These are phyloP conservation scores for Elysia crispata DNA, from an alignment of 2,888 invertebrate species.

Conservation along the genomic window DNA sequence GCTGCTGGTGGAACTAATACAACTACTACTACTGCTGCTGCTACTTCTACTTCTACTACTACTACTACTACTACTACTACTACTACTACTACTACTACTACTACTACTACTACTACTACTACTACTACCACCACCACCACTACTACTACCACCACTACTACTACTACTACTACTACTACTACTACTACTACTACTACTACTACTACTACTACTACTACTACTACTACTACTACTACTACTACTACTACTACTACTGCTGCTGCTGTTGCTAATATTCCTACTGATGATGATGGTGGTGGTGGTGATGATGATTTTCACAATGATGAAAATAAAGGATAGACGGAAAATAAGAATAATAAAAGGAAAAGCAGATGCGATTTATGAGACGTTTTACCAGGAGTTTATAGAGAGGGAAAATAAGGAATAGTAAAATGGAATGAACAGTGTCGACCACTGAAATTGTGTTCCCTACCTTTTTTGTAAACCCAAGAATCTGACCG, in stretches of 20 bases:
- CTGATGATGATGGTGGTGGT: too few species aligned
- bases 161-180: background rate
- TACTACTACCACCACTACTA: too few species aligned
- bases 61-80: background rate
- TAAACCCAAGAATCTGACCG: too few species aligned
- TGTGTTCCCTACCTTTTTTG: too few species aligned
- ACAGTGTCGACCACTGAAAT: too few species aligned
- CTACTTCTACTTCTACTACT: background rate
- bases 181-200: background rate
- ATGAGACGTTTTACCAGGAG: too few species aligned
- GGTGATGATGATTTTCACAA: too few species aligned
- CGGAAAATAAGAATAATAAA: too few species aligned
- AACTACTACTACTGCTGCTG: background rate
- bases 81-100: background rate
- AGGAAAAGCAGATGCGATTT: too few species aligned
- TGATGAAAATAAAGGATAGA: too few species aligned
- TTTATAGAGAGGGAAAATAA: too few species aligned
- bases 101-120: background rate
- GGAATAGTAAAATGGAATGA: too few species aligned
- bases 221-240: background rate
- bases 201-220: background rate
- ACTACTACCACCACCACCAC: background rate
- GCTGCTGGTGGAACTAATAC: background rate
- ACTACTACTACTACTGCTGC: slow-evolving; percentile 5
- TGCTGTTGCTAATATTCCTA: background rate